Conservation (phyloP, 2,888 invertebrate species). For the Tetropium fuscum region DNA sequence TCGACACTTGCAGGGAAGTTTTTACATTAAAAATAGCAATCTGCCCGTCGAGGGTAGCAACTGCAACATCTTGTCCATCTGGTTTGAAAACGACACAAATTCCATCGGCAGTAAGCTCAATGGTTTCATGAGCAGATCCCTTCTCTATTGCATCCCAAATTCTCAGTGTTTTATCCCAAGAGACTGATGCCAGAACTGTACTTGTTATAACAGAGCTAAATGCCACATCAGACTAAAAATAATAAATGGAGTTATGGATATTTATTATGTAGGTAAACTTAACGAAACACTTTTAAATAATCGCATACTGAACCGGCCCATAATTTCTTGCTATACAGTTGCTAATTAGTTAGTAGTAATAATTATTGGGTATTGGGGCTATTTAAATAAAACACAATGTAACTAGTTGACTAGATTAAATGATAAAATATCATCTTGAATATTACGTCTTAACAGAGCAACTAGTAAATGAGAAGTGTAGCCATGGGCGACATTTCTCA, state of each 20-base stretch:
- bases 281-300: no score
- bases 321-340: no score
- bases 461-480: no score
- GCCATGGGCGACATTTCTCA: no score
- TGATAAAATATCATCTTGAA: no score
- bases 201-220: constrained; percentile 83
- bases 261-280: no score
- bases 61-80: constrained; percentile 92
- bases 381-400: constrained; percentile 6
- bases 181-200: constrained; percentile 84
- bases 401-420: no score
- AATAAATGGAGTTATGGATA: no score
- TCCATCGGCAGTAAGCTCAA: constrained; percentile 83
- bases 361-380: no score
- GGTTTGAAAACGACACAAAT: constrained; percentile 89
- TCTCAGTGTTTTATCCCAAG: constrained; percentile 94
- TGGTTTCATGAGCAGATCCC: constrained; percentile 84
- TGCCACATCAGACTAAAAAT: constrained; percentile 70
- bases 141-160: constrained; percentile 93
- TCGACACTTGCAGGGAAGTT: constrained; percentile 77
- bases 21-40: constrained; percentile 84
- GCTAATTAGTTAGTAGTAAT: no score
- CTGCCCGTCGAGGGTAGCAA: constrained; percentile 89
- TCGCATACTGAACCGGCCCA: no score
- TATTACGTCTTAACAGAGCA: no score